Conservation (phyloP, 2,797 vertebrate genomes). For the Amblyopsis hoosieri region DNA sequence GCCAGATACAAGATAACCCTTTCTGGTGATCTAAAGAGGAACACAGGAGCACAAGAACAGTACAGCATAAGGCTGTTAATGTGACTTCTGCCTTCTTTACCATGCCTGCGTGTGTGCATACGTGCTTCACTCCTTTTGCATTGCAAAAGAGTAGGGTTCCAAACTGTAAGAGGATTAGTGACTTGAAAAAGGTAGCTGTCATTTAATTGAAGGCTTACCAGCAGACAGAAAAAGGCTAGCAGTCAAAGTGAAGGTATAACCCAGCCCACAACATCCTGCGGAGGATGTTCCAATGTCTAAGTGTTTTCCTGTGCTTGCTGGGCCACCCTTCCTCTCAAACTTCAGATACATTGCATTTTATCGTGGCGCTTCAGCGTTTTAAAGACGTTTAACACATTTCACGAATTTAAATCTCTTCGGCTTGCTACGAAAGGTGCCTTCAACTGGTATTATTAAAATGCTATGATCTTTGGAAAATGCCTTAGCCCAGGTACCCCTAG, state of each 20-base stretch:
- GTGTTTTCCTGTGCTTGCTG: slow-evolving; percentile 62
- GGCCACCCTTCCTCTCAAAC: slow-evolving; percentile 65
- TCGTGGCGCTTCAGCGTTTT: slow-evolving; percentile 76
- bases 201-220: slow-evolving; percentile 87
- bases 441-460: slow-evolving; percentile 76
- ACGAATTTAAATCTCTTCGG: slow-evolving; percentile 77
- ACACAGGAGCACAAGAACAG: slow-evolving; percentile 42
- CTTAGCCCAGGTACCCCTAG: slow-evolving; percentile 50
- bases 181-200: slow-evolving; percentile 84
- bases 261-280: slow-evolving; percentile 79
- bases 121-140: slow-evolving; percentile 31
- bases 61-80: slow-evolving; percentile 41
- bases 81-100: slow-evolving; percentile 23
- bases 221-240: slow-evolving; percentile 73
- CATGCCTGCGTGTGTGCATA: slow-evolving; percentile 6
- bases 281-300: slow-evolving; percentile 74
- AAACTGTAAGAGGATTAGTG: slow-evolving; percentile 83
- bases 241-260: slow-evolving; percentile 83
- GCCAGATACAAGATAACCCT: too few relatives aligned
- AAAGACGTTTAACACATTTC: slow-evolving; percentile 79
- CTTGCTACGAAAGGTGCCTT: slow-evolving; percentile 74
- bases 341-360: slow-evolving; percentile 75
- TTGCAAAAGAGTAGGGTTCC: slow-evolving; percentile 76
- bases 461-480: slow-evolving; percentile 74
- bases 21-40: slow-evolving; percentile 24